Evolutionary conservation across 2,888 invertebrate species (phyloP), one percentile per base, ranked within the genome.

Genomic region (Shargacucullia verbasci): DNA sequence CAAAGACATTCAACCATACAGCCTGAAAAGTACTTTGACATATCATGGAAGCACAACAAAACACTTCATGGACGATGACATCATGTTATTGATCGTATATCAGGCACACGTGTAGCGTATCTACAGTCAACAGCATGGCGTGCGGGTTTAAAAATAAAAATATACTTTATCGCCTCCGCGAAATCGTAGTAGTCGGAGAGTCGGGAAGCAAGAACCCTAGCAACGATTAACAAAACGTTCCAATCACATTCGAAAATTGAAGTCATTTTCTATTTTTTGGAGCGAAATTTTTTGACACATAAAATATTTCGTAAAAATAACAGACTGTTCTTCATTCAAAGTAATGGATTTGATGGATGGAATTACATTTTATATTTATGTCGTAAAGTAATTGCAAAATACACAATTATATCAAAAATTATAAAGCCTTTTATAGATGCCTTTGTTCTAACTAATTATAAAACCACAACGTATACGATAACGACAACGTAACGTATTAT

Each of bases 101-200:
- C 53, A 48, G 35, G 37, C 40, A 47, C 65, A 58, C 59, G 68
- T 69, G 68, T 50, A 37, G 43, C 33, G 43, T 48, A 50, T 39
- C 46, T 37, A 20, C 20, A 20, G 20, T 20, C 46, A 35, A 44
- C 8, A 53, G 44, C 37, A 25, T 40, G 43, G 40, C 54, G 56
- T 58, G 47, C 45, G 49, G 44, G 2, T 68, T 63, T 54, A 52
- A 72, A 74, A 70, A 74, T 60, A 71, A 58, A 72, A 71, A 75
- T 66, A 64, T 58, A 61, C 56, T 76, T 62, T 78, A 81, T 72
- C 58, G 66, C 71, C 63, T 62, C 63, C 60, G 50, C 61, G 46
- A 55, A 63, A 38, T 45, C 52, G 55, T 13, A 41, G 41, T 35
- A n/a, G n/a, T 9, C 8, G 20, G 37, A 38, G 9, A 40, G 4